Evolutionary conservation across 2,113 vertebrate species (phyloP).

Genomic region (Paramisgurnus dabryanus): DNA sequence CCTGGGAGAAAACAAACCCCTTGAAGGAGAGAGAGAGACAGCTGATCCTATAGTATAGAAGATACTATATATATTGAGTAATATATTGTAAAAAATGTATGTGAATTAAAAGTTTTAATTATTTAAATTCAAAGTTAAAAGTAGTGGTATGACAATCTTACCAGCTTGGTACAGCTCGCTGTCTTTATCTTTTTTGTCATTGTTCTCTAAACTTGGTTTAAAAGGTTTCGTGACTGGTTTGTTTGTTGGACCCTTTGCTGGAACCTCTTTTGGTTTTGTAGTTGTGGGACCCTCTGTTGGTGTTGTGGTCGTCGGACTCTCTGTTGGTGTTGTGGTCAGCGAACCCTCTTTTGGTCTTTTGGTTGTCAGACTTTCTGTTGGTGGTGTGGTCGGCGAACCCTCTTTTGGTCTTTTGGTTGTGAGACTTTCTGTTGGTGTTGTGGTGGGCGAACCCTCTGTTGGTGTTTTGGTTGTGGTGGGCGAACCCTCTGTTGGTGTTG

Average conservation of each 20-base stretch:
- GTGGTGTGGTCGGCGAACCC: not conserved
- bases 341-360: not conserved
- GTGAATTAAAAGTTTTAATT: too few relatives aligned
- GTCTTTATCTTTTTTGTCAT: not conserved
- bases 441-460: not conserved
- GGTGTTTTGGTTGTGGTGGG: not conserved
- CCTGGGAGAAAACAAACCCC: too few relatives aligned
- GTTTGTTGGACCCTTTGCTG: not conserved
- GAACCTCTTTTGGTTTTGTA: not conserved
- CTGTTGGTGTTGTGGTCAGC: not conserved
- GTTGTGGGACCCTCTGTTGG: not conserved
- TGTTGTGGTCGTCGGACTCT: not conserved
- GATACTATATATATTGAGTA: too few relatives aligned
- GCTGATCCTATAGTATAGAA: too few relatives aligned
- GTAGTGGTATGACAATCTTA: conserved; percentile 25
- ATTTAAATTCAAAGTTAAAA: too few relatives aligned
- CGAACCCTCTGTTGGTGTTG: not conserved
- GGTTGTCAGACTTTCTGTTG: not conserved
- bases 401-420: not conserved
- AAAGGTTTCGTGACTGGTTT: conserved; percentile 58
- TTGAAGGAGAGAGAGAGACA: too few relatives aligned
- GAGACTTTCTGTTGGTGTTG: not conserved
- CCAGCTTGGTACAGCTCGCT: conserved; percentile 66
- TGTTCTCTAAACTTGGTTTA: conserved; percentile 22
- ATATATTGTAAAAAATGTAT: too few relatives aligned